Evolutionary conservation across 2,888 invertebrate genomes (phyloP).

Genomic region (Gandaritis pyraliata): DNA sequence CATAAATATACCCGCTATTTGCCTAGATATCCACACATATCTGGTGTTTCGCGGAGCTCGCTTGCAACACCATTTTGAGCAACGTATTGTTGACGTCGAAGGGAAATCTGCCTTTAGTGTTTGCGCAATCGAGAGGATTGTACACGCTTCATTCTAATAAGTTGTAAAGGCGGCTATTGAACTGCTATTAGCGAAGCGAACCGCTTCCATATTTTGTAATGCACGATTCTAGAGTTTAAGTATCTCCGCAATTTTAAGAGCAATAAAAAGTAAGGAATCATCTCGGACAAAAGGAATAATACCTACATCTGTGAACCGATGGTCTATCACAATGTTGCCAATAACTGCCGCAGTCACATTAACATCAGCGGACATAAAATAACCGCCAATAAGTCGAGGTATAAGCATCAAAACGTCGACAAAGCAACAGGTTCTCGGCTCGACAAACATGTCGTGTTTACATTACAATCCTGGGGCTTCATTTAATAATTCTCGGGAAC

Average conservation of each 20-base stretch:
- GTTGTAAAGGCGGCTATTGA: constrained; percentile 56
- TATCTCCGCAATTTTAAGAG: constrained; percentile 33
- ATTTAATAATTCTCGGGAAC: constrained; percentile 85
- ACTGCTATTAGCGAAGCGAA: constrained; percentile 47
- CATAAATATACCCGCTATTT: constrained; percentile 60
- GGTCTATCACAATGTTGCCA: constrained; percentile 73
- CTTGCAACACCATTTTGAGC: constrained; percentile 75
- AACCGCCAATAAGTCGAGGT: constrained; percentile 81
- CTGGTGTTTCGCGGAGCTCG: constrained; percentile 61
- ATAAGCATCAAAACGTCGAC: constrained; percentile 79
- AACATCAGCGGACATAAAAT: constrained; percentile 81
- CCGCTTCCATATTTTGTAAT: constrained; percentile 40
- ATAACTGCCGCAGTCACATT: constrained; percentile 71
- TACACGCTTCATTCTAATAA: constrained; percentile 66
- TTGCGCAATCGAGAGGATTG: constrained; percentile 70
- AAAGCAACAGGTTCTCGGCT: constrained; percentile 82
- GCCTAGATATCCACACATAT: constrained; percentile 73
- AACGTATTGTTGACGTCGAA: constrained; percentile 73
- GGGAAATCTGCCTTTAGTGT: constrained; percentile 71
- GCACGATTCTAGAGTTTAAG: constrained; percentile 37
- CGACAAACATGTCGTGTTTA: constrained; percentile 79
- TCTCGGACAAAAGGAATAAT: constrained; percentile 46
- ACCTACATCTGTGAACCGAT: constrained; percentile 43
- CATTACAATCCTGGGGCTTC: constrained; percentile 83
- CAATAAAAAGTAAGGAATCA: constrained; percentile 43